Percentiles rank a stretch among this genome's conserved stretches.
Conservation (phyloP, 2,113 vertebrate species). For the Hippocampus abdominalis region DNA sequence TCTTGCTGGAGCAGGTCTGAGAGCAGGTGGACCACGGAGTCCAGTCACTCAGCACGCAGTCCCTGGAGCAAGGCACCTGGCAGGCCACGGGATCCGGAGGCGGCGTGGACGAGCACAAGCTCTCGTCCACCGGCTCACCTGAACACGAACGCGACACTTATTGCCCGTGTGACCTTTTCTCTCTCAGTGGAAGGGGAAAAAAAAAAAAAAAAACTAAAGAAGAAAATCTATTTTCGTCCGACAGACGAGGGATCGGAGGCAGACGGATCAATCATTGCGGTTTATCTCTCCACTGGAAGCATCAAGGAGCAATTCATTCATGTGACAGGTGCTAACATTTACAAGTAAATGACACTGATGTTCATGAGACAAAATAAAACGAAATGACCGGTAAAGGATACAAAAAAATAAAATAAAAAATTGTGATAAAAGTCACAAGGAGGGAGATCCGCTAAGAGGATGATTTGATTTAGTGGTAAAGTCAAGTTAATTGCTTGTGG, state of each 20-base stretch:
- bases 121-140: constrained; percentile 82
- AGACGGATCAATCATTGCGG: constrained; percentile 68
- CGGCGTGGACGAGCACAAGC: constrained; percentile 80
- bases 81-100: constrained; percentile 80
- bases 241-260: constrained; percentile 50
- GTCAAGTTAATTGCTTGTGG: constrained; percentile 49
- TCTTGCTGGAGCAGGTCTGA: constrained; percentile 96
- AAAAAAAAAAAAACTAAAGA: constrained; percentile 49
- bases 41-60: constrained; percentile 92
- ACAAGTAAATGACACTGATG: constrained; percentile 11
- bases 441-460: constrained; percentile 25
- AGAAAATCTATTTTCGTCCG: constrained; percentile 80
- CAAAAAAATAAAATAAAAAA: constrained; percentile 27
- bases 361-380: not conserved
- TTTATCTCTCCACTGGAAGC: constrained; percentile 14
- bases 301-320: constrained; percentile 19
- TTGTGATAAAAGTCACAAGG: constrained; percentile 40
- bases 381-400: not conserved
- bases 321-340: not conserved
- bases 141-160: constrained; percentile 34
- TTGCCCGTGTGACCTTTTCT: constrained; percentile 42
- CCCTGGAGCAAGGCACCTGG: constrained; percentile 85
- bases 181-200: constrained; percentile 15
- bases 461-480: constrained; percentile 51
- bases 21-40: constrained; percentile 92